These are phyloP conservation scores for Pteropus rufus DNA, from an alignment of 2,797 vertebrate species.

Conservation along the genomic window DNA sequence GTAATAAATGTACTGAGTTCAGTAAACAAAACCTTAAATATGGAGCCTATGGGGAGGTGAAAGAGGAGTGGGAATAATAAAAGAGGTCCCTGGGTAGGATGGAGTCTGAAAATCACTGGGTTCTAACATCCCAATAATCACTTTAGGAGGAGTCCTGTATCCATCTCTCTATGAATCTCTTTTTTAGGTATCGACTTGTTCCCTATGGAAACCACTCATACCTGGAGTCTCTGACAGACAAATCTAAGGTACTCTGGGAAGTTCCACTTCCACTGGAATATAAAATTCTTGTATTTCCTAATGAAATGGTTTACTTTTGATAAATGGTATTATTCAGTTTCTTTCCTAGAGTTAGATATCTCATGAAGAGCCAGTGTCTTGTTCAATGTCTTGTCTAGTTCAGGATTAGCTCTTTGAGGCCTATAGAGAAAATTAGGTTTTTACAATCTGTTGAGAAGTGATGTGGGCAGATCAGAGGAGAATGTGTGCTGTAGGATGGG, in stretches of 20 bases:
- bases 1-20: not conserved
- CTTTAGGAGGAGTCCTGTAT: not conserved
- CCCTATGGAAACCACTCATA: constrained; percentile 99
- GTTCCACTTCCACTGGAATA: not conserved
- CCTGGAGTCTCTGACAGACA: constrained; percentile 96
- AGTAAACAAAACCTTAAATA: not conserved
- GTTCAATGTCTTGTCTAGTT: not conserved
- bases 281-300: not conserved
- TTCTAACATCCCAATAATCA: not conserved
- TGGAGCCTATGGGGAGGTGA: not conserved
- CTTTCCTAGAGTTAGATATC: not conserved
- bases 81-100: not conserved
- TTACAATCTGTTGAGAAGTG: not conserved
- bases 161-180: not conserved
- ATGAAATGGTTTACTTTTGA: not conserved
- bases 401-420: not conserved
- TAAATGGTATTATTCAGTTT: not conserved
- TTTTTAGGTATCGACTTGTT: constrained; percentile 93
- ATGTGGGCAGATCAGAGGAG: not conserved
- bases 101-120: not conserved
- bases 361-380: not conserved
- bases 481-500: not conserved
- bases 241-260: constrained; percentile 87
- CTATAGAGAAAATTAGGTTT: not conserved
- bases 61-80: not conserved